phyloP scores from a whole-genome alignment of 2,888 invertebrate genomes.

The Chouioia cunea region DNA sequence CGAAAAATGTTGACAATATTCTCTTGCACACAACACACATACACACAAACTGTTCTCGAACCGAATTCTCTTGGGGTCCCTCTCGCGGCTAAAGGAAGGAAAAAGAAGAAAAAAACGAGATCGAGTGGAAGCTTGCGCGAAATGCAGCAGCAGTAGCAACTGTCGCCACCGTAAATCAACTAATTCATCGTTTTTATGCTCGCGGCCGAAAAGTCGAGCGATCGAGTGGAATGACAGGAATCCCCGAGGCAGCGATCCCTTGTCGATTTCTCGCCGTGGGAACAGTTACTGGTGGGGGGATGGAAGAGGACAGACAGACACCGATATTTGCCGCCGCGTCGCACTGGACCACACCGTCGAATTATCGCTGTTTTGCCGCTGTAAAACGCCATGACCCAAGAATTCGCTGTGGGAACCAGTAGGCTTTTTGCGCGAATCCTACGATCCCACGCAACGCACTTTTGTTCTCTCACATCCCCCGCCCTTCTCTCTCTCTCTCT shows the following conservation, averaged over 20 bases:
- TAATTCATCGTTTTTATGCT: conserved; percentile 66
- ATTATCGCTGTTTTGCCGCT: conserved; percentile 69
- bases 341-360: conserved; percentile 66
- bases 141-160: too few species aligned
- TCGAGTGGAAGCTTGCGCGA: conserved; percentile 40
- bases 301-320: too few species aligned
- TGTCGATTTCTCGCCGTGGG: conserved; percentile 57
- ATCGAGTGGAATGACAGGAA: conserved; percentile 63
- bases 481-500: conserved; percentile 24
- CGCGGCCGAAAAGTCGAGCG: not conserved
- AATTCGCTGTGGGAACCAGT: conserved; percentile 62
- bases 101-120: not conserved
- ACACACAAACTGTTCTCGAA: conserved; percentile 3
- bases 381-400: conserved; percentile 49
- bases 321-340: conserved; percentile 60
- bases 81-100: too few species aligned
- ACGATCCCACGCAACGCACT: conserved; percentile 24
- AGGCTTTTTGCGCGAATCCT: conserved; percentile 33
- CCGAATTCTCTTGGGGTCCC: too few species aligned
- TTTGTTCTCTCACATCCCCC: conserved; percentile 36
- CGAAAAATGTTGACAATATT: conserved; percentile 9
- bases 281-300: conserved; percentile 52
- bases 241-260: conserved; percentile 48
- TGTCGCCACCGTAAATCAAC: conserved; percentile 62
- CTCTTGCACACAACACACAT: not conserved